A percentile compares a stretch with the other conserved stretches of the same genome.
Evolutionary conservation across 2,888 invertebrate genomes (phyloP).

Genomic region (Cetonia aurata): DNA sequence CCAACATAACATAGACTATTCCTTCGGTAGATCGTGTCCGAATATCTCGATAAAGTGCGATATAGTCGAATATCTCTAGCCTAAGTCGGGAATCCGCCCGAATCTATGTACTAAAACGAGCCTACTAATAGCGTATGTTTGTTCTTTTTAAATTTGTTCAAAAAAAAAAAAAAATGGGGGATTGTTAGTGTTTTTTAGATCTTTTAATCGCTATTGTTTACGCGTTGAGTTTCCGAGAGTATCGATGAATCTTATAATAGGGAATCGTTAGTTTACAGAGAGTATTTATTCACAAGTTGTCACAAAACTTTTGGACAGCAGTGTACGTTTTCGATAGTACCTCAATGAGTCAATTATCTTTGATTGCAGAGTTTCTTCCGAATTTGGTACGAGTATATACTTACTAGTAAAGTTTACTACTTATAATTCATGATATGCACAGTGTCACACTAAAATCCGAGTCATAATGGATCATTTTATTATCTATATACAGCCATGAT

Average conservation of each 20-base stretch:
- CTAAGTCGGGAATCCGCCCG: constrained; percentile 3
- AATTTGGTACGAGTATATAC: no score
- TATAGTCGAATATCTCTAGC: constrained; percentile 90
- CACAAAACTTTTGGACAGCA: neutral
- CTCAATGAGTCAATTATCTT: no score
- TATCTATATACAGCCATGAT: no score
- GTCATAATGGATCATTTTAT: no score
- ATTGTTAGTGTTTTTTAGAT: neutral
- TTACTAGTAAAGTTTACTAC: no score
- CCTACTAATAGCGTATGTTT: neutral
- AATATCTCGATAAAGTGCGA: constrained; percentile 96
- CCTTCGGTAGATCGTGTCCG: constrained; percentile 89
- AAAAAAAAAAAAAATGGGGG: constrained; percentile 28
- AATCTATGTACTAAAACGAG: neutral
- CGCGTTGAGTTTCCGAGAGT: neutral
- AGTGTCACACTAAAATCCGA: no score
- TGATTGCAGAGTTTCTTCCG: no score
- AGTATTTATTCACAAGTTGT: neutral
- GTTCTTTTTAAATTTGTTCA: constrained; percentile 35
- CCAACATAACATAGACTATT: constrained; percentile 76
- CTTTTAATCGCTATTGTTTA: constrained; percentile 6
- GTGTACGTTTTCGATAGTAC: neutral
- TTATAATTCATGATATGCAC: no score
- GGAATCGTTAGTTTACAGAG: neutral
- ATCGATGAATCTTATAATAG: neutral